A percentile compares a stretch with the other conserved stretches of the same genome.
These are phyloP conservation scores for Loris lydekkerianus DNA, from an alignment of 2,797 vertebrate genomes.

Conservation along the genomic window DNA sequence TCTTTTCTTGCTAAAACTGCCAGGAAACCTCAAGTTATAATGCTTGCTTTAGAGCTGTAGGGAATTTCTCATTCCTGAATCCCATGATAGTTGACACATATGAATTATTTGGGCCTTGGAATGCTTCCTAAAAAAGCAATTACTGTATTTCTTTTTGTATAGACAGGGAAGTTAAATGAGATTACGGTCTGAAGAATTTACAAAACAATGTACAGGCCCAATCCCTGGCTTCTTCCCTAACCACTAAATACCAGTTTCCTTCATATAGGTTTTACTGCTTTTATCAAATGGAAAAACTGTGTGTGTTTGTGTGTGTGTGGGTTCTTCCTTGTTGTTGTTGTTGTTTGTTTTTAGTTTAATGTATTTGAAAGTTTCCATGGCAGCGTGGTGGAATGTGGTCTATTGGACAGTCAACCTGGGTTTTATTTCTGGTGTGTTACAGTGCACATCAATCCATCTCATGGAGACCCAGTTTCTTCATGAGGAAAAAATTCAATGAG, in stretches of 20 bases:
- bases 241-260: background rate
- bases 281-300: conserved; percentile 32
- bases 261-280: background rate
- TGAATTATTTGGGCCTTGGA: conserved; percentile 57
- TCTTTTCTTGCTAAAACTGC: conserved; percentile 60
- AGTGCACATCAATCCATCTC: background rate
- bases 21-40: conserved; percentile 71
- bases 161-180: conserved; percentile 5
- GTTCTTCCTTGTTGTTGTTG: background rate
- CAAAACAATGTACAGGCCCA: conserved; percentile 25
- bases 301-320: background rate
- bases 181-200: conserved; percentile 44
- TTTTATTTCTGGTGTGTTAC: background rate
- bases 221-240: background rate
- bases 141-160: conserved; percentile 43
- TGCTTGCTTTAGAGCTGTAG: conserved; percentile 36
- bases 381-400: background rate
- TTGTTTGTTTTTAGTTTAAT: conserved; percentile 42
- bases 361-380: background rate
- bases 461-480: background rate
- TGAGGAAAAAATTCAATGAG: background rate
- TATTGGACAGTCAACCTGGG: background rate
- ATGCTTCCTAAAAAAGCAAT: conserved; percentile 56
- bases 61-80: conserved; percentile 53
- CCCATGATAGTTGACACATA: background rate